Conservation (phyloP, 2,797 vertebrate species). For the Amniataba percoides region DNA sequence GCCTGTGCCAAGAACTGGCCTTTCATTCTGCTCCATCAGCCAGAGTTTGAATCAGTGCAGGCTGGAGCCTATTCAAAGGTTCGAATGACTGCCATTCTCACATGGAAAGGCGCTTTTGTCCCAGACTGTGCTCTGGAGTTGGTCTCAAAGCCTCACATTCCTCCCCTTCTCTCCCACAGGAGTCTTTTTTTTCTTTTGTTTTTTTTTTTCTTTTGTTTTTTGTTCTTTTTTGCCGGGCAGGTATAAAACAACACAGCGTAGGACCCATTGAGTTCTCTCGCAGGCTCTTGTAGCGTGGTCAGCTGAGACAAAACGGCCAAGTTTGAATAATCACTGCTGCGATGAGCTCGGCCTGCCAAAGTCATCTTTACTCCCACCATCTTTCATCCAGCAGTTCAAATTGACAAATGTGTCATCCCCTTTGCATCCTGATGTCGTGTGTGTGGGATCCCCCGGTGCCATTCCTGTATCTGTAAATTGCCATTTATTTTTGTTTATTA, state of each 20-base stretch:
- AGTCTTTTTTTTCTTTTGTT: slow-evolving; percentile 28
- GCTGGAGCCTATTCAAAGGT: slow-evolving; percentile 81
- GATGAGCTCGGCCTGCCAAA: slow-evolving; percentile 30
- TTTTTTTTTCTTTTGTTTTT: too few species aligned
- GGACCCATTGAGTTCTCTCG: slow-evolving; percentile 44
- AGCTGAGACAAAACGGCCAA: slow-evolving; percentile 31
- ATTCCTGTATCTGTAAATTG: slow-evolving; percentile 29
- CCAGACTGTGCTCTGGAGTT: slow-evolving; percentile 66
- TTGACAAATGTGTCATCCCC: slow-evolving; percentile 23
- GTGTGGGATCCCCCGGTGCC: slow-evolving; percentile 30
- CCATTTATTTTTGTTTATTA: slow-evolving; percentile 44
- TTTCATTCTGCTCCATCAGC: slow-evolving; percentile 81
- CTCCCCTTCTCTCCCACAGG: slow-evolving; percentile 49
- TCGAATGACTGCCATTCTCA: slow-evolving; percentile 78
- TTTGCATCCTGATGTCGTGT: slow-evolving; percentile 20
- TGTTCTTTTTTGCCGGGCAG: slow-evolving; percentile 56
- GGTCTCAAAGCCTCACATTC: slow-evolving; percentile 74
- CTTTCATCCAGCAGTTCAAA: slow-evolving; percentile 24
- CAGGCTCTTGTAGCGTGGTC: slow-evolving; percentile 33
- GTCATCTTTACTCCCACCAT: slow-evolving; percentile 24
- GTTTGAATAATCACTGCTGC: slow-evolving; percentile 51
- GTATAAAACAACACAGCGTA: slow-evolving; percentile 69
- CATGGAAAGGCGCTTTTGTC: slow-evolving; percentile 79
- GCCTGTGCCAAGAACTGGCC: slow-evolving; percentile 72
- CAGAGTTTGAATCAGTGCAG: slow-evolving; percentile 79